These are phyloP conservation scores for Pelvicachromis taeniatus DNA, from an alignment of 2,113 vertebrate genomes.

Conservation along the genomic window DNA sequence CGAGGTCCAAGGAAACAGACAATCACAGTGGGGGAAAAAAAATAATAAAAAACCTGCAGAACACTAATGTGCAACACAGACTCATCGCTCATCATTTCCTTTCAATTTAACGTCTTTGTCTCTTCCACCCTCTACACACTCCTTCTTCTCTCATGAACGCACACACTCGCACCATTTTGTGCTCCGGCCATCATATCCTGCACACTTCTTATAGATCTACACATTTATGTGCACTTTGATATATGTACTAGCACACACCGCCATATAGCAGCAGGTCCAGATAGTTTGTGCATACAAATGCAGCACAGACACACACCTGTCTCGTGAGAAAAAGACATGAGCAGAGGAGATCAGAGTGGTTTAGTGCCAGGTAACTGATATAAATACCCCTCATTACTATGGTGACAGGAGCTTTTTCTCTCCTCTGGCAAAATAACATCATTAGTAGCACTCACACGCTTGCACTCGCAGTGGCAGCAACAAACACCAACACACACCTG, in stretches of 20 bases:
- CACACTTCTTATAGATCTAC: not conserved
- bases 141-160: not conserved
- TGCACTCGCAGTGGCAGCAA: not conserved
- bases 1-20: constrained; percentile 38
- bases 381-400: constrained; percentile 68
- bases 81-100: constrained; percentile 73
- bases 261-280: not conserved
- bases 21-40: not conserved
- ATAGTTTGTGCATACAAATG: not conserved
- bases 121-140: constrained; percentile 46
- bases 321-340: constrained; percentile 53
- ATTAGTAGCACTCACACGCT: constrained; percentile 46
- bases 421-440: constrained; percentile 60
- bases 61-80: constrained; percentile 68
- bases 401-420: constrained; percentile 65
- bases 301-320: constrained; percentile 34
- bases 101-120: constrained; percentile 70
- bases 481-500: not conserved
- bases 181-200: not conserved
- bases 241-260: not conserved
- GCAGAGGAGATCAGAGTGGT: constrained; percentile 52
- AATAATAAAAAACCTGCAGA: constrained; percentile 29
- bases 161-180: constrained; percentile 2
- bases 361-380: constrained; percentile 65
- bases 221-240: not conserved